Evolutionary conservation across 2,797 vertebrate genomes (phyloP).

Genomic region (Ctenochaetus hawaiiensis): DNA sequence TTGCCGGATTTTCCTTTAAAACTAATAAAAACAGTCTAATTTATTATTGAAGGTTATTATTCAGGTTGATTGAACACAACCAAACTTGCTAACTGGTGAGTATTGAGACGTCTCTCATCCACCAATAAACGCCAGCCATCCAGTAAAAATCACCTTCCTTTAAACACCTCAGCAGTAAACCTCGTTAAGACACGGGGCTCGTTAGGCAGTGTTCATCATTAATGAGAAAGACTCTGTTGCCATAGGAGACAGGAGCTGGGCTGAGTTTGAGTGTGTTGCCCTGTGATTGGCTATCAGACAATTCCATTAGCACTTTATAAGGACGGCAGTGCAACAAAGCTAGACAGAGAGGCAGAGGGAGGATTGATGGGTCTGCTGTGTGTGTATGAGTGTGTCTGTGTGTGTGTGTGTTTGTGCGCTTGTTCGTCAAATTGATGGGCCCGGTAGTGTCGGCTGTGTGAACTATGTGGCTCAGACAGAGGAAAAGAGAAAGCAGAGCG

Average conservation of each 20-base stretch:
- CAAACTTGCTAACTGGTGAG: conserved; percentile 33
- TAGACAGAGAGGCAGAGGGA: conserved; percentile 31
- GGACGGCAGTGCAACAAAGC: conserved; percentile 34
- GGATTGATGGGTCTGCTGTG: conserved; percentile 60
- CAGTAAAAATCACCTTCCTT: conserved; percentile 38
- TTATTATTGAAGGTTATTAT: not conserved
- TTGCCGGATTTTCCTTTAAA: not conserved
- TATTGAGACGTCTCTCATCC: conserved; percentile 16
- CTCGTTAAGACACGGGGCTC: conserved; percentile 57
- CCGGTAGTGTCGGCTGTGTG: conserved; percentile 35
- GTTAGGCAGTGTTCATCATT: conserved; percentile 49
- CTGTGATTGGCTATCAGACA: conserved; percentile 59
- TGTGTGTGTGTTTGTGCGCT: not conserved
- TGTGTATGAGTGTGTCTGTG: conserved; percentile 23
- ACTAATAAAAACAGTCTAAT: not conserved
- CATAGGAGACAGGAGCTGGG: conserved; percentile 44
- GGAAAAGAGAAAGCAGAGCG: conserved; percentile 47
- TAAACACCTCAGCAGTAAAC: conserved; percentile 54
- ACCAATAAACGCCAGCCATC: conserved; percentile 53
- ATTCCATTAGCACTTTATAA: conserved; percentile 57
- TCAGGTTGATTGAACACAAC: conserved; percentile 25
- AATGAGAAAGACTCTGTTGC: conserved; percentile 50
- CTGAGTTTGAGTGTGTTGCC: conserved; percentile 12
- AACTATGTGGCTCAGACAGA: conserved; percentile 40
- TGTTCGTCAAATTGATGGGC: conserved; percentile 51